Evolutionary conservation across 2,888 invertebrate genomes (phyloP), one percentile per base, ranked within the genome.

Genomic region (Eudasyphora cyanicolor): DNA sequence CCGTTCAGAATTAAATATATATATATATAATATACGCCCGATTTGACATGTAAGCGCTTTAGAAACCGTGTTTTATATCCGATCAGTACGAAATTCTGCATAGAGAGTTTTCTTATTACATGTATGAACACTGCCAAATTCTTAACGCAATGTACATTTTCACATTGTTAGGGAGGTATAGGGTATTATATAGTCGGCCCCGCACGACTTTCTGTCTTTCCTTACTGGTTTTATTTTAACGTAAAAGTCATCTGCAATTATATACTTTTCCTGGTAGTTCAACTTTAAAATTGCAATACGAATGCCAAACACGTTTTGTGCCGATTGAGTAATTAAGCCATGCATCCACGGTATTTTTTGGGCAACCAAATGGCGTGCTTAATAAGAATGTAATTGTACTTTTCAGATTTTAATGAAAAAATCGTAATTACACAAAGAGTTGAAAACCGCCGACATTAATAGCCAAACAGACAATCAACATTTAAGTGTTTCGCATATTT

Each of bases 341-440:
- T 45, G n/a, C 1, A 45, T 45, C 45, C 14, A n/a, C n/a, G 14
- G n/a, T 5, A 45, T n/a, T 45, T 45, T 14, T 2, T n/a, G n/a
- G 4, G 45, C 45, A 45, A 45, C 7, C 45, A 45, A n/a, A n/a
- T 45, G 12, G n/a, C n/a, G 45, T 2, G 12, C 7, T 5, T 45
- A 45, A 45, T n/a, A 45, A 45, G 45, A 45, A 45, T 45, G n/a
- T 45, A 45, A 45, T 45, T 45, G 45, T n/a, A 45, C n/a, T 45
- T 45, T 12, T n/a, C 12, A 45, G 45, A 45, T n/a, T 45, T 45
- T n/a, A 8, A 8, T 45, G 6, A n/a, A n/a, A 45, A 12, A 45
- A 45, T 45, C n/a, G 14, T 45, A 45, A 45, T 45, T 45, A 45
- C n/a, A 45, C n/a, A 45, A 45, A 2, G 45, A 45, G 45, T 45